Evolutionary conservation across 2,888 invertebrate species (phyloP).

Genomic region (Oscheius sp.): DNA sequence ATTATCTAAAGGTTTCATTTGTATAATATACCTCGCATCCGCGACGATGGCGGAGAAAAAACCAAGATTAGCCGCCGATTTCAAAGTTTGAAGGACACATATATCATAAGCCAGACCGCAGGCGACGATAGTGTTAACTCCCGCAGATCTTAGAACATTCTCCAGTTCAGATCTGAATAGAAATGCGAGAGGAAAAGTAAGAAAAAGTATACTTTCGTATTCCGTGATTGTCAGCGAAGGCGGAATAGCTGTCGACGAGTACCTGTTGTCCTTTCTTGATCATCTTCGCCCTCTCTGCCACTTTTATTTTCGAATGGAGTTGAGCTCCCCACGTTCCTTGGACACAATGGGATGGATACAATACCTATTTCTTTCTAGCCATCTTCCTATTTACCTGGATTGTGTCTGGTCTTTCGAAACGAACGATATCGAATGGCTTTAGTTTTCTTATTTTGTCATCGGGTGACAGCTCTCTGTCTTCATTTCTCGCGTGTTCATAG

Average conservation of each 20-base stretch:
- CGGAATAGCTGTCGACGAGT: conserved; percentile 95
- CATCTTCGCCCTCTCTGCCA: conserved; percentile 55
- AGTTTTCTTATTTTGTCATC: conserved; percentile 60
- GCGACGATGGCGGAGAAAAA: conserved; percentile 60
- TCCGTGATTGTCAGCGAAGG: conserved; percentile 97
- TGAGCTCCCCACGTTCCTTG: conserved; percentile 94
- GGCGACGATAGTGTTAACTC: conserved; percentile 89
- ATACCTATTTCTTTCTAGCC: conserved; percentile 72
- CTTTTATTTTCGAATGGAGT: conserved; percentile 82
- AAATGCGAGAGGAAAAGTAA: not conserved
- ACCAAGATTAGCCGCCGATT: conserved; percentile 52
- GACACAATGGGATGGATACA: conserved; percentile 96
- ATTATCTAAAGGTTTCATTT: not conserved
- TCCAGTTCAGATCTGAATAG: conserved; percentile 81
- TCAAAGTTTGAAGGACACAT: conserved; percentile 78
- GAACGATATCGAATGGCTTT: conserved; percentile 84
- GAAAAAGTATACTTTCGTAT: conserved; percentile 70
- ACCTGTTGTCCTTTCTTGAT: conserved; percentile 82
- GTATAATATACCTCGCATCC: conserved; percentile 54
- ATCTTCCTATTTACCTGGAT: conserved; percentile 34
- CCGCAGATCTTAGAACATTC: conserved; percentile 81
- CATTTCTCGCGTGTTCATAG: conserved; percentile 80
- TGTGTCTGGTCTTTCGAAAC: conserved; percentile 83
- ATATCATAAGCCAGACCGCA: conserved; percentile 90
- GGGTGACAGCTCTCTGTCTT: conserved; percentile 55